Base-by-base conservation (phyloP, 2,888 invertebrate genomes). In the Cecidostiba fungosa region DNA sequence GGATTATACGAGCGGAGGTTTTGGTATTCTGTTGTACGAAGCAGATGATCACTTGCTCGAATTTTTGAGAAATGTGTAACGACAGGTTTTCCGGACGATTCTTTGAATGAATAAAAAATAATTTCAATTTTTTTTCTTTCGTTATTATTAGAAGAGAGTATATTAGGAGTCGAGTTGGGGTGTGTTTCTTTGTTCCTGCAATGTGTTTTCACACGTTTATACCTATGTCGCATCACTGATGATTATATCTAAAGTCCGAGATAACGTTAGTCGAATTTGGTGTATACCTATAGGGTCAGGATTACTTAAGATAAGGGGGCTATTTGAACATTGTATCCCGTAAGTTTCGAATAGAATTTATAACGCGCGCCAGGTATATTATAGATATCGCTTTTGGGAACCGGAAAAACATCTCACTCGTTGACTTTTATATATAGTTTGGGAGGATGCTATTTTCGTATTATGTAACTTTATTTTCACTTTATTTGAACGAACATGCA, bases 281-380 rank as follows among this genome's bases (percentile, higher is more conserved):
- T 66, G 66, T 26, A 16, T 32, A 59, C 54, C 54, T 59, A 59
- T 66, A 66, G 66, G 66, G 23, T 29, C 66, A 66, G 29, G 66
- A 66, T 26, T 66, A 66, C 29, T 66, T 3, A 12, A 66, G 66
- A 66, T 66, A 66, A 66, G 66, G 6, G 10, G 14, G 12, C 66
- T 26, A 29, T 66, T 66, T 66, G 29, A 66, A 29, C n/a, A 14
- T 26, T 29, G 66, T 66, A 66, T 59, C 23, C 29, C 23, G 23
- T 26, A 29, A 29, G n/a, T 26, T 66, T n/a, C 26, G 23, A 2
- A 14, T 19, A 29, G 14, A 66, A 66, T 29, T 29, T 66, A 66
- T 66, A 16, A 66, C 12, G 29, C 16, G 4, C 29, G 1, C 16
- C 29, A 66, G 14, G 19, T 59, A 62, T n/a, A n/a, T n/a, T n/a